phyloP scores from a whole-genome alignment of 2,888 invertebrate species.

The Drosophila niveifrons region DNA sequence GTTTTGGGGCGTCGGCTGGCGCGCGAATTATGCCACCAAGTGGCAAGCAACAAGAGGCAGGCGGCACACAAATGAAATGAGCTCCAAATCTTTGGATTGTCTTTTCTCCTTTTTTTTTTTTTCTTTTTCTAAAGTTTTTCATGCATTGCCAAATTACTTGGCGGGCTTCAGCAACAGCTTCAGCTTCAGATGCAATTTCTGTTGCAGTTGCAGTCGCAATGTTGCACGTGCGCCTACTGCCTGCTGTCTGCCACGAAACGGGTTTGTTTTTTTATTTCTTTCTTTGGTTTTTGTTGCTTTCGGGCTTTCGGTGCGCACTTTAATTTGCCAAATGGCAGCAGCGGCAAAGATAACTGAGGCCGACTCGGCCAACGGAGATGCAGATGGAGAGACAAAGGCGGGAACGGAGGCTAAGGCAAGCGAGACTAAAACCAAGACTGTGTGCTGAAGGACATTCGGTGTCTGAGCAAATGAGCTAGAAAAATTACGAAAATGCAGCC shows the following conservation, averaged over 20 bases:
- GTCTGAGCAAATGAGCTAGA: constrained; percentile 73
- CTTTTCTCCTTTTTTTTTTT: constrained; percentile 18
- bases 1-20: constrained; percentile 66
- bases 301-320: constrained; percentile 58
- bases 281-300: constrained; percentile 16
- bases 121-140: constrained; percentile 36
- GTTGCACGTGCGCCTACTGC: constrained; percentile 67
- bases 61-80: constrained; percentile 54
- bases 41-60: constrained; percentile 23
- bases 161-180: constrained; percentile 35
- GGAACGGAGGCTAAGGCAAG: constrained; percentile 9
- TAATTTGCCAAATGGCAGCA: constrained; percentile 71
- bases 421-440: constrained; percentile 16
- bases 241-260: constrained; percentile 50
- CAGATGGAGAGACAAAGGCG: constrained; percentile 6
- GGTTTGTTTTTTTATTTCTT: constrained; percentile 57
- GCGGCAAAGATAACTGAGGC: constrained; percentile 53
- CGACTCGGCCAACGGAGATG: constrained; percentile 15
- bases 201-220: constrained; percentile 24
- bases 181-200: constrained; percentile 61
- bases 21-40: constrained; percentile 76
- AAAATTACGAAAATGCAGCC: constrained; percentile 69
- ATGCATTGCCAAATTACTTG: constrained; percentile 62
- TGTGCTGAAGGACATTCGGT: constrained; percentile 73
- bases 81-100: constrained; percentile 46